Evolutionary conservation across 2,888 invertebrate species (phyloP), one percentile per base, ranked within the genome.

Genomic region (Polia nebulosa): DNA sequence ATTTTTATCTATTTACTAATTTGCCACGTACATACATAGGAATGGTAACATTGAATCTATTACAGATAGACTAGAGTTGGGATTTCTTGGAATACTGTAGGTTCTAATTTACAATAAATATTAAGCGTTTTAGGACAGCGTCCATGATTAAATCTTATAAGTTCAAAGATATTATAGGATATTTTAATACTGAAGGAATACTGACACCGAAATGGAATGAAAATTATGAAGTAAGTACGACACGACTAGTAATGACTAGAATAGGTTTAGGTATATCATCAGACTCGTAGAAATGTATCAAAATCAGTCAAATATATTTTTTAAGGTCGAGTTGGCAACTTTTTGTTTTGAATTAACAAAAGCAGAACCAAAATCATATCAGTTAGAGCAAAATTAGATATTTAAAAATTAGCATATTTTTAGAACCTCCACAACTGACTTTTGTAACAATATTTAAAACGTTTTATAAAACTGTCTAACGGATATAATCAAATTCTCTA

Each of bases 1-100:
- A 64, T 83, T 85, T 75, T 84, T 86, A 84, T 84, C 84, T 89
- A 91, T 82, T 81, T 75, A 82, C 85, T 90, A 87, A 78, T 89
- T 88, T 87, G 85, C 85, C 87, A 90, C 88, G 73, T 87, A 88
- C 80, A 85, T 88, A 85, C 70, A 86, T 87, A 87, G 81, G 84
- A 87, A 84, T 85, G 82, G 76, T 82, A 87, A 89, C 83, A 83
- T 76, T 82, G 78, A 85, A 75, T 77, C 76, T 85, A 82, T 83
- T 78, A 83, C 73, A 80, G 60, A 80, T 72, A 74, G n/a, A n/a
- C 56, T 63, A 72, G 69, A 84, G 80, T 64, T 82, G 80, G 80
- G 70, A 81, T 65, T 72, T 72, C 45, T 70, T 81, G 67, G 74
- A 74, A 66, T 68, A 74, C 59, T 77, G 73, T 68, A 81, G 55